These are phyloP conservation scores for Parapsyche elsis DNA, from an alignment of 1,140 invertebrate genomes.

Conservation along the genomic window DNA sequence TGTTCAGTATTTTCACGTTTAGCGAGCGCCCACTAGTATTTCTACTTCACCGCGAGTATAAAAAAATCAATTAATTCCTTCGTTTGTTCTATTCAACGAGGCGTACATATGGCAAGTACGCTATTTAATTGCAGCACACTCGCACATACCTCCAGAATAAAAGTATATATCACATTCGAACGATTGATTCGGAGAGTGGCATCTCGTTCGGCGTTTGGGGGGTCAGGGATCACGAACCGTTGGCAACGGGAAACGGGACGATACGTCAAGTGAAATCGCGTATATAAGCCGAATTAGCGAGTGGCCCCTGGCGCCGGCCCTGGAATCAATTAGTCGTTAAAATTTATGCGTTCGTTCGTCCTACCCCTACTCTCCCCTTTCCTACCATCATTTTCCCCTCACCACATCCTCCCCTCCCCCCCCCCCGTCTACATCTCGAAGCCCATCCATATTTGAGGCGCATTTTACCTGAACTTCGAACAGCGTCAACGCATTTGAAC, in stretches of 20 bases:
- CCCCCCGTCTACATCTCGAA: neutral
- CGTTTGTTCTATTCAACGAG: too few species aligned
- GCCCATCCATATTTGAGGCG: constrained; percentile 42
- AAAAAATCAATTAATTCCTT: neutral
- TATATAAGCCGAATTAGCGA: constrained; percentile 48
- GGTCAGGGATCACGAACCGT: constrained; percentile 25
- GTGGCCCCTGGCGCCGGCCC: constrained; percentile 11
- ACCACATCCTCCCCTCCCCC: neutral
- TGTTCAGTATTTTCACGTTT: too few species aligned
- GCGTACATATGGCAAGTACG: too few species aligned
- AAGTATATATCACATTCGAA: constrained; percentile 23
- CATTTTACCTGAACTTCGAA: constrained; percentile 49
- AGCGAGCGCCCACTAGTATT: too few species aligned
- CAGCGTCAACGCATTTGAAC: constrained; percentile 55
- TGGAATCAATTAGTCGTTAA: constrained; percentile 55
- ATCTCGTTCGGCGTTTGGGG: neutral
- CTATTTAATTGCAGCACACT: neutral
- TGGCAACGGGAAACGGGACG: constrained; percentile 11
- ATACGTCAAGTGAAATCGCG: constrained; percentile 50
- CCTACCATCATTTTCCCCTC: neutral
- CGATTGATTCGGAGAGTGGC: constrained; percentile 20
- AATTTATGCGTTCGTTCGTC: constrained; percentile 40
- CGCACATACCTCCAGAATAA: neutral
- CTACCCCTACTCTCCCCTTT: neutral
- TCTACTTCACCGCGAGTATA: too few species aligned